phyloP scores from a whole-genome alignment of 2,888 invertebrate species.

The Neoscelio sp. region DNA sequence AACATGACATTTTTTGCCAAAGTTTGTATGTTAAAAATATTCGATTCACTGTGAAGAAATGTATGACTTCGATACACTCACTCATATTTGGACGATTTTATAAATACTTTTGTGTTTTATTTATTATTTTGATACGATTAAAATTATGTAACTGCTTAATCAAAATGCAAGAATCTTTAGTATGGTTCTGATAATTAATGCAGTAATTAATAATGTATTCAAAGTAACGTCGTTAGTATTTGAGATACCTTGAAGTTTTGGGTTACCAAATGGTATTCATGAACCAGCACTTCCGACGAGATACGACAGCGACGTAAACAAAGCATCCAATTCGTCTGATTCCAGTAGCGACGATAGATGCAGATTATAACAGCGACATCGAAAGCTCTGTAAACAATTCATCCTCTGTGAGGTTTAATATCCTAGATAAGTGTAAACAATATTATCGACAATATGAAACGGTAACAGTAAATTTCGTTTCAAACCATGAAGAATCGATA shows the following conservation, averaged over 20 bases:
- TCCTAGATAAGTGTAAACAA: slow-evolving; percentile 57
- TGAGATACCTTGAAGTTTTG: slow-evolving; percentile 44
- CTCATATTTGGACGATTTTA: too few species aligned
- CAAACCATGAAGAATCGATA: slow-evolving; percentile 33
- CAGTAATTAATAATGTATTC: slow-evolving; percentile 46
- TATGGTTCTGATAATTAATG: slow-evolving; percentile 46
- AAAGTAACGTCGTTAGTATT: slow-evolving; percentile 63
- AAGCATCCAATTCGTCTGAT: slow-evolving; percentile 64
- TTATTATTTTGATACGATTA: too few species aligned
- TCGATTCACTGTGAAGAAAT: too few species aligned
- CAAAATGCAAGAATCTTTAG: slow-evolving; percentile 39
- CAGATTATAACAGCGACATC: slow-evolving; percentile 56
- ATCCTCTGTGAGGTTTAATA: slow-evolving; percentile 59
- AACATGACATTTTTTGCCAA: too few species aligned
- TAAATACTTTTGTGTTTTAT: too few species aligned
- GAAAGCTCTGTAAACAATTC: slow-evolving; percentile 58
- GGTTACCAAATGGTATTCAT: slow-evolving; percentile 53
- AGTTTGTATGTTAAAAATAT: too few species aligned
- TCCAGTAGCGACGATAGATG: slow-evolving; percentile 53
- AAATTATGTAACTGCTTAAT: too few species aligned
- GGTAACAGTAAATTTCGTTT: slow-evolving; percentile 54
- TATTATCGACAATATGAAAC: slow-evolving; percentile 37
- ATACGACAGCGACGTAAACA: slow-evolving; percentile 57
- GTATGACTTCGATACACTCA: too few species aligned
- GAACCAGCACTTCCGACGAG: slow-evolving; percentile 32